phyloP scores from a whole-genome alignment of 2,888 invertebrate genomes.

The Stenotaenia linearis region DNA sequence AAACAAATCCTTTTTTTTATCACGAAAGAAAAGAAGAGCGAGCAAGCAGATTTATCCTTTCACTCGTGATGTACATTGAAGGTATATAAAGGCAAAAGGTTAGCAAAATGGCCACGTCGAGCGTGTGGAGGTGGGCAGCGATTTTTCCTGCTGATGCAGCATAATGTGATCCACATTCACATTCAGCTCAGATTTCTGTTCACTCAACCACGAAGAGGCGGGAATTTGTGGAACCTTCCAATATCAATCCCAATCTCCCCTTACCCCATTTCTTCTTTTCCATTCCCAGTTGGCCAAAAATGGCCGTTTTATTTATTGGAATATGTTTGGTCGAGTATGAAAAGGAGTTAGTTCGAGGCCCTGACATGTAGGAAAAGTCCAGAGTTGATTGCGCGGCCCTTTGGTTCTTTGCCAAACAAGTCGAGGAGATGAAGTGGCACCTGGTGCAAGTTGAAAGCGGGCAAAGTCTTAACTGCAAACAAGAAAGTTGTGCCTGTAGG shows the following conservation, averaged over 20 bases:
- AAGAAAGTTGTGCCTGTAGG: constrained; percentile 15
- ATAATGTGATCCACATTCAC: constrained; percentile 1
- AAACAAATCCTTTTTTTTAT: no score
- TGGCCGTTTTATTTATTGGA: constrained; percentile 15
- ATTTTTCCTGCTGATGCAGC: constrained; percentile 19
- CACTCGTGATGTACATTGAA: background rate
- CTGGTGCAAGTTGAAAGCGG: background rate
- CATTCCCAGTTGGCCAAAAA: background rate
- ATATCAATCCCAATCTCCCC: background rate
- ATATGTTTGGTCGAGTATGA: constrained; percentile 7
- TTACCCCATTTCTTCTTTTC: background rate
- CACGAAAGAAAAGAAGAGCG: no score
- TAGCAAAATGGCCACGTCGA: background rate
- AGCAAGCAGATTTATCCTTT: no score
- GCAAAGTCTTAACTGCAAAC: constrained; percentile 13
- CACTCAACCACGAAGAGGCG: constrained; percentile 12
- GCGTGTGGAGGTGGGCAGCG: background rate
- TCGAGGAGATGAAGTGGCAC: constrained; percentile 1
- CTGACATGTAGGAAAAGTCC: background rate
- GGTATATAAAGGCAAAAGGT: background rate
- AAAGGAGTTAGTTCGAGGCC: background rate
- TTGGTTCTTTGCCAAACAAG: background rate
- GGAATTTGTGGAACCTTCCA: constrained; percentile 15
- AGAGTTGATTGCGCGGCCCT: background rate
- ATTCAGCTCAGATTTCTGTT: background rate